Evolutionary conservation across 2,888 invertebrate species (phyloP), one percentile per base, ranked within the genome.

Genomic region (Hedya salicella): DNA sequence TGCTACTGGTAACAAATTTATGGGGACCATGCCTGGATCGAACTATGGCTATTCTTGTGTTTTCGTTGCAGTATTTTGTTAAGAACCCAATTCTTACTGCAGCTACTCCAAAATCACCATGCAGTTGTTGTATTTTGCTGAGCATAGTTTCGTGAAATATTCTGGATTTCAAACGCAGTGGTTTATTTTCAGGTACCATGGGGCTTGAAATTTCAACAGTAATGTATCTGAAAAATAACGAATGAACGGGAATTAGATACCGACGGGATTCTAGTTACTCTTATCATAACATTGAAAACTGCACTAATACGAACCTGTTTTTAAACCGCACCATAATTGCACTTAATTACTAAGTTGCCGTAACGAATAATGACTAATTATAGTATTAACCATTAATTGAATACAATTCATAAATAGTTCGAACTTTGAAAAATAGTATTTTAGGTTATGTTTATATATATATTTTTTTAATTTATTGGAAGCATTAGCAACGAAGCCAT

Each of bases 41-140:
- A 56, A 97, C 91, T 36, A 97, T 92, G 0, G 95, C 96, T 73
- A 96, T 95, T 87, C 94, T 94, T 0, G 97, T 97, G 67, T 94
- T 93, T 71, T 94, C 93, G 85, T 97, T 97, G 78, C 96, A 96
- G 86, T 97, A 97, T 89, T 96, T 96, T 21, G 95, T 95, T 79
- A 93, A 88, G 75, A 97, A 95, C 21, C 96, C 97, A 63, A 94
- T 89, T 77, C 93, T 94, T 6, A 96, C 93, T 1, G 96, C 92
- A 8, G 96, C 96, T 36, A 93, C 86, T 9, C 96, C 97, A 81
- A 95, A 96, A 78, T 96, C 96, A 0, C 97, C 97, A 82, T 95
- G 95, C 63, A 95, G 79, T 75, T 94, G 93, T 76, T 95, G 94
- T 13, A 97, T 93, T 85, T 94, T 94, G 21, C 89, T 85, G 16